Percentiles rank a stretch among this genome's conserved stretches.
Conservation (phyloP, 2,888 invertebrate genomes). For the Selenia dentaria region DNA sequence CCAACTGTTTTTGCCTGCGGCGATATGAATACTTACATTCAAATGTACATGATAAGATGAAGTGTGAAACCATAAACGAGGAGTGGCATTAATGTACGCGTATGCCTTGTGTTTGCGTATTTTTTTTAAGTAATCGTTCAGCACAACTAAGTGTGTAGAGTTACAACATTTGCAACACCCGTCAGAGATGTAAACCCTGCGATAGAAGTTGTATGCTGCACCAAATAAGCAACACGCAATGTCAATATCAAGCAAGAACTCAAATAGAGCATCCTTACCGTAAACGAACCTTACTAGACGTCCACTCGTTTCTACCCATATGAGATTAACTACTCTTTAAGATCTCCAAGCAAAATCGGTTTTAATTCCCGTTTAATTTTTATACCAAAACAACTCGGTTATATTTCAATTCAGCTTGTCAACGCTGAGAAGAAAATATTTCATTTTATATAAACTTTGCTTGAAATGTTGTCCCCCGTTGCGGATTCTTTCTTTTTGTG, state of each 20-base stretch:
- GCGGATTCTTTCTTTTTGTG: conserved; percentile 63
- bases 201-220: conserved; percentile 12
- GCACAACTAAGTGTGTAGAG: neutral
- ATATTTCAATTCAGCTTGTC: conserved; percentile 60
- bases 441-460: conserved; percentile 56
- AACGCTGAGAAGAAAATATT: conserved; percentile 48
- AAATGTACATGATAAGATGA: conserved; percentile 15
- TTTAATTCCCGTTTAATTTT: conserved; percentile 38
- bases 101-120: conserved; percentile 7
- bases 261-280: conserved; percentile 21
- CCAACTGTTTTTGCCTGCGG: conserved; percentile 9
- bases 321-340: conserved; percentile 26
- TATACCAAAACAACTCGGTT: conserved; percentile 41
- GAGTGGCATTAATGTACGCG: conserved; percentile 10
- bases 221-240: conserved; percentile 23
- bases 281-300: conserved; percentile 22
- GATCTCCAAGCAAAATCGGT: conserved; percentile 27
- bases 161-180: conserved; percentile 7
- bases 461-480: conserved; percentile 55
- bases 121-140: conserved; percentile 7
- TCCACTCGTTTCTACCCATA: conserved; percentile 25
- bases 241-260: conserved; percentile 23
- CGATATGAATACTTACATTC: conserved; percentile 17
- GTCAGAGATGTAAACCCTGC: conserved; percentile 21
- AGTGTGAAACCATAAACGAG: conserved; percentile 12